A percentile compares a stretch with the other conserved stretches of the same genome.
phyloP scores from a whole-genome alignment of 1,140 invertebrate species.

The Zeugodacus cucurbitae region DNA sequence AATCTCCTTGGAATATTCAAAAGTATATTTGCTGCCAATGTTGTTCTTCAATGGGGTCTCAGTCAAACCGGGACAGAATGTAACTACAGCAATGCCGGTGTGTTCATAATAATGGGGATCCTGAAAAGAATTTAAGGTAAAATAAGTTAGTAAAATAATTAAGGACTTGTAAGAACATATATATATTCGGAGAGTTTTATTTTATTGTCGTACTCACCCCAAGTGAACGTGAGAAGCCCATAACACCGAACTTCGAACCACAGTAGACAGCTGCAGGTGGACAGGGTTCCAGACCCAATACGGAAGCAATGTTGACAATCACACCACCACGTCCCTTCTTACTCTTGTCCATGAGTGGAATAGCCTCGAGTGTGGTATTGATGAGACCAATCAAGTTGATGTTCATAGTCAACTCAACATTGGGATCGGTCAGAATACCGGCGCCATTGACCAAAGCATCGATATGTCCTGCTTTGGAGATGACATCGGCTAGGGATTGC shows the following conservation, averaged over 20 bases:
- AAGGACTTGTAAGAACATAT: too few relatives aligned
- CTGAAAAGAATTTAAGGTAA: too few relatives aligned
- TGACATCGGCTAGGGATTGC: constrained; percentile 53
- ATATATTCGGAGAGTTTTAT: too few relatives aligned
- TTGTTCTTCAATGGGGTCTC: constrained; percentile 31
- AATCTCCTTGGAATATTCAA: constrained; percentile 43
- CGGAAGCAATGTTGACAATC: constrained; percentile 74
- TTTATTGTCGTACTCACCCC: too few relatives aligned
- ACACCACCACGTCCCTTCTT: constrained; percentile 71
- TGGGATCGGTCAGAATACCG: constrained; percentile 57
- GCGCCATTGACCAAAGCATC: constrained; percentile 60
- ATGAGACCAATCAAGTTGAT: constrained; percentile 61
- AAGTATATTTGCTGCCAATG: constrained; percentile 39
- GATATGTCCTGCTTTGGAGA: constrained; percentile 53
- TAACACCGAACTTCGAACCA: constrained; percentile 68
- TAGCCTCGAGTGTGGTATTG: constrained; percentile 54
- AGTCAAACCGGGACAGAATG: constrained; percentile 45
- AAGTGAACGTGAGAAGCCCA: constrained; percentile 67
- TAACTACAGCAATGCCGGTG: constrained; percentile 41
- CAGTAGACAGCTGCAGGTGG: constrained; percentile 66
- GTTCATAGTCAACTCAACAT: constrained; percentile 59
- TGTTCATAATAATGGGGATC: constrained; percentile 42
- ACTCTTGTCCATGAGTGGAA: constrained; percentile 69
- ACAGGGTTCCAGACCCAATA: constrained; percentile 68
- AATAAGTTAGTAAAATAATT: too few relatives aligned